Evolutionary conservation across 2,113 vertebrate species (phyloP).

Genomic region (Leucosticte australis): DNA sequence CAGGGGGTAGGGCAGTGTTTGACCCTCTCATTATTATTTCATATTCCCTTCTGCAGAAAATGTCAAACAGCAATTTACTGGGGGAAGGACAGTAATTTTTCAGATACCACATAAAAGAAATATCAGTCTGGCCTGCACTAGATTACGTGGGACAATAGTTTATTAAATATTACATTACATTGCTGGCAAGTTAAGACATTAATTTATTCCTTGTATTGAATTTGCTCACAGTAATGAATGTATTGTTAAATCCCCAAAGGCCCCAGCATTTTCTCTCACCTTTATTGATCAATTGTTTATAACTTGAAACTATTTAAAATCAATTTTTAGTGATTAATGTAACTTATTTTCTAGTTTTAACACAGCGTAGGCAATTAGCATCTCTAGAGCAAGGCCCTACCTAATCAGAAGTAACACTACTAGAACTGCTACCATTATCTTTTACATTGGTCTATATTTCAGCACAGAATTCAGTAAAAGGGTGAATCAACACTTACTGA

Average conservation of each 20-base stretch:
- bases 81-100: constrained; percentile 20
- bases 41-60: background rate
- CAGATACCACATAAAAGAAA: background rate
- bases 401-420: background rate
- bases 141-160: background rate
- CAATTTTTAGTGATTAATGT: constrained; percentile 2
- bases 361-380: background rate
- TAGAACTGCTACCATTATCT: background rate
- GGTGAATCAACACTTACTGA: background rate
- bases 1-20: background rate
- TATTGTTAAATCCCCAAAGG: background rate
- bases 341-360: background rate
- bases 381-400: background rate
- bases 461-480: background rate
- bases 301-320: constrained; percentile 31
- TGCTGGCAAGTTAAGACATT: background rate
- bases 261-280: background rate
- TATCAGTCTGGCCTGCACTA: background rate
- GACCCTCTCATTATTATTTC: background rate
- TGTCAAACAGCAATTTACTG: background rate
- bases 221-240: constrained; percentile 35
- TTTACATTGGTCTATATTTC: background rate
- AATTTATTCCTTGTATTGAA: constrained; percentile 18
- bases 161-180: background rate
- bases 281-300: constrained; percentile 44